A percentile compares a stretch with the other conserved stretches of the same genome.
Conservation (phyloP, 1,140 invertebrate species). For the Drosophila albomicans region DNA sequence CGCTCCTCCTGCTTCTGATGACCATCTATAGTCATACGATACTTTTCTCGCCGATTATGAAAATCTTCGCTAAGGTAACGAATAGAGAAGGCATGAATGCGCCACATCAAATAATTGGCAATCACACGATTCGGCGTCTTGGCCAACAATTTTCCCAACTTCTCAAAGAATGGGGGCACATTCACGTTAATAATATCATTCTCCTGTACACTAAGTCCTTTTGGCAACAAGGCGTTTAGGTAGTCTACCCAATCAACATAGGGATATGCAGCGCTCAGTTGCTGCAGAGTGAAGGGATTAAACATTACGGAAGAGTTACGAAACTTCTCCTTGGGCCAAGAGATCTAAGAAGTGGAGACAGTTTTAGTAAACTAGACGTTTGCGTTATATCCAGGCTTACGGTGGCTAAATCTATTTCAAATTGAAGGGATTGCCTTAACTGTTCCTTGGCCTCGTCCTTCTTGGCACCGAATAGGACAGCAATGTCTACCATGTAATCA, state of each 20-base stretch:
- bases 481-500: conserved; percentile 94
- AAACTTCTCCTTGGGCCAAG: conserved; percentile 94
- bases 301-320: conserved; percentile 96
- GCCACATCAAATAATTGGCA: conserved; percentile 94
- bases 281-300: conserved; percentile 89
- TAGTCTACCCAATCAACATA: conserved; percentile 87
- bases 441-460: conserved; percentile 89
- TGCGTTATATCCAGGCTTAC: too few species aligned
- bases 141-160: conserved; percentile 87
- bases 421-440: conserved; percentile 92
- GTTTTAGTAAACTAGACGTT: too few species aligned
- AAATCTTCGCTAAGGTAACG: conserved; percentile 91
- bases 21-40: conserved; percentile 90
- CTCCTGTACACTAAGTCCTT: conserved; percentile 86
- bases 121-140: conserved; percentile 85
- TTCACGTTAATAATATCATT: conserved; percentile 93
- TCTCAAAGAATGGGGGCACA: conserved; percentile 90
- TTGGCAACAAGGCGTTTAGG: conserved; percentile 90
- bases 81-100: conserved; percentile 89
- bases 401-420: conserved; percentile 87
- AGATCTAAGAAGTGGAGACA: conserved; percentile 88
- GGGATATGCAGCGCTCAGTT: conserved; percentile 91
- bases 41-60: conserved; percentile 89
- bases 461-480: conserved; percentile 94
- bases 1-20: conserved; percentile 90